These are phyloP conservation scores for Charadrius vociferus DNA, from an alignment of 2,113 vertebrate species.

Conservation along the genomic window DNA sequence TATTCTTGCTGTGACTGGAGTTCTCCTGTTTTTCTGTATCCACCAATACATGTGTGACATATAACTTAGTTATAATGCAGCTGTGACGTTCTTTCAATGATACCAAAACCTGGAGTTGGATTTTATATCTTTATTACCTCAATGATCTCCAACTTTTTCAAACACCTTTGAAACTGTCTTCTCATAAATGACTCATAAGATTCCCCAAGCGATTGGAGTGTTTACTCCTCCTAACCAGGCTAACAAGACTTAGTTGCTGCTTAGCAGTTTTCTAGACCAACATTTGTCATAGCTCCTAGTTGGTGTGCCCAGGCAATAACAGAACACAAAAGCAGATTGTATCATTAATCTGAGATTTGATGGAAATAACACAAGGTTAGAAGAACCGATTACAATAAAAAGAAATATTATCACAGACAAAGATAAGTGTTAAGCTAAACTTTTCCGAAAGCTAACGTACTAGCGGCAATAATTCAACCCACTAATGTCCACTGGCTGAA, in stretches of 20 bases:
- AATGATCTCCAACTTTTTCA: background rate
- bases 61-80: background rate
- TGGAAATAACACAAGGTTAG: background rate
- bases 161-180: background rate
- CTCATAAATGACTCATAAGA: background rate
- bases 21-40: background rate
- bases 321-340: background rate
- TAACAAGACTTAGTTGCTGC: background rate
- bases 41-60: background rate
- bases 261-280: background rate
- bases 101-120: background rate
- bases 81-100: background rate
- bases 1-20: background rate
- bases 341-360: slow-evolving; percentile 8
- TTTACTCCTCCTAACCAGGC: background rate
- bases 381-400: background rate
- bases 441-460: background rate
- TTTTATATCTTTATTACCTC: background rate
- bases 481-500: background rate
- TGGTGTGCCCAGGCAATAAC: background rate
- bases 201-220: background rate
- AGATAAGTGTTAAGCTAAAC: background rate
- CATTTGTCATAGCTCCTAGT: background rate
- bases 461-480: background rate
- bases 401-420: background rate